These are phyloP conservation scores for Montipora capricornis DNA, from an alignment of 64 coral and sea anemone genomes.

Conservation along the genomic window DNA sequence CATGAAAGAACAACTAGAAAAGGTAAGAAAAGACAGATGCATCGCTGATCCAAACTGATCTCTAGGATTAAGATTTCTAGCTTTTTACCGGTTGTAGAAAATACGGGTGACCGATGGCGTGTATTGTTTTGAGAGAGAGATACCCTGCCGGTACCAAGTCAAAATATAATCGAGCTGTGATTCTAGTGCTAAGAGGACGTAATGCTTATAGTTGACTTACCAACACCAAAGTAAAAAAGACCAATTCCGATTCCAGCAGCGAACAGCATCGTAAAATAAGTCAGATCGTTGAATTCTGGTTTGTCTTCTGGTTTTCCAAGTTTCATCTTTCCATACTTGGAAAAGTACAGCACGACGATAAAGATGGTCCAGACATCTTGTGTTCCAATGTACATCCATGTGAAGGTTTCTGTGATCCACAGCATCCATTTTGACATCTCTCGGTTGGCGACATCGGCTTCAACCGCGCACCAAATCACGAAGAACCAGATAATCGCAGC, in stretches of 20 bases:
- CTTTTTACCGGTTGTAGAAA: no score
- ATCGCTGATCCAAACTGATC: no score
- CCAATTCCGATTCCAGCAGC: slow-evolving; percentile 58
- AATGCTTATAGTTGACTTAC: not conserved
- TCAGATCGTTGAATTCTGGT: slow-evolving; percentile 47
- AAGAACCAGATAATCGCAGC: slow-evolving; percentile 82
- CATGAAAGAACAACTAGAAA: no score
- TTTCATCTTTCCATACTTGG: slow-evolving; percentile 78
- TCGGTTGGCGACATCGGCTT: slow-evolving; percentile 28
- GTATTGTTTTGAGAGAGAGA: no score
- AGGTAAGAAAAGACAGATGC: no score
- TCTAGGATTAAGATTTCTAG: no score
- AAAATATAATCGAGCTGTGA: not conserved
- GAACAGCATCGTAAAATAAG: slow-evolving; percentile 64
- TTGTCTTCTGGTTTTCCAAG: slow-evolving; percentile 60
- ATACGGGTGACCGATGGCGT: no score
- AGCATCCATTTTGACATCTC: slow-evolving; percentile 58
- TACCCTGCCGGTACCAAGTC: no score
- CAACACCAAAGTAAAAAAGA: slow-evolving; percentile 67
- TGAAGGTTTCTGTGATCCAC: slow-evolving; percentile 70
- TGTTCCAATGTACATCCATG: slow-evolving; percentile 79
- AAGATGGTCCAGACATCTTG: slow-evolving; percentile 69
- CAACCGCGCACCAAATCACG: slow-evolving; percentile 49
- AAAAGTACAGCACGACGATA: slow-evolving; percentile 62
- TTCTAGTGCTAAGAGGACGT: not conserved